Base-by-base conservation (phyloP, 2,888 invertebrate genomes). In the Drosophila paucipuncta region DNA sequence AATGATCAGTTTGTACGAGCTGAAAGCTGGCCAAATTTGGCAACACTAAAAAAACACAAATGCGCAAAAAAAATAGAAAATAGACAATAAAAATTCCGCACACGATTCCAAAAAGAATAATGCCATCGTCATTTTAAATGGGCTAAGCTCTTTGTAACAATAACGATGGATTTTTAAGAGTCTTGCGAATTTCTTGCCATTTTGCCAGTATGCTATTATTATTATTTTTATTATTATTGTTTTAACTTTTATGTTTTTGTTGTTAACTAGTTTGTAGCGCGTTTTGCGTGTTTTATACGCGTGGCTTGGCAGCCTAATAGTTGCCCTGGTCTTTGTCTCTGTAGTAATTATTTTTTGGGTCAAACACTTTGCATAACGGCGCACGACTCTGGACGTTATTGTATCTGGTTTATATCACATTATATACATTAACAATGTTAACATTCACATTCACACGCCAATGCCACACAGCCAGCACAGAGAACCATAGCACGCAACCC, bases 321-420 rank as follows among this genome's bases (percentile, higher is more conserved):
- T 49, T 47, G 47, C 47, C 47, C 25, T 47, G 16, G 4, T 25
- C 62, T 76, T 41, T 52, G 63, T 66, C 82, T 68, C 25, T 52
- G 57, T 58, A 52, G 69, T 68, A 76, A 77, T 75, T 78, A 80
- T 49, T 89, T 86, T 86, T 86, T 89, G 72, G 86, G 86, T 87
- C 86, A 86, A 80, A 68, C 79, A 76, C 76, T 87, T 89, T 89
- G 90, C 86, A 85, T 87, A 89, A 89, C 83, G 74, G 76, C 75
- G 79, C 63, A 64, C 69, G 74, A 58, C 63, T 77, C 66, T 57
- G 57, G 50, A 68, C 69, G 9, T 59, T 71, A 57, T 57, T 83
- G 67, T 76, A 64, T 78, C 76, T 79, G 75, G 55, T 71, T 62
- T 59, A 75, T 74, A 79, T 78, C 74, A 85, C 61, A 58, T 39